These are phyloP conservation scores for Acropora tenuis DNA, from an alignment of 64 coral and sea anemone genomes.

Conservation along the genomic window DNA sequence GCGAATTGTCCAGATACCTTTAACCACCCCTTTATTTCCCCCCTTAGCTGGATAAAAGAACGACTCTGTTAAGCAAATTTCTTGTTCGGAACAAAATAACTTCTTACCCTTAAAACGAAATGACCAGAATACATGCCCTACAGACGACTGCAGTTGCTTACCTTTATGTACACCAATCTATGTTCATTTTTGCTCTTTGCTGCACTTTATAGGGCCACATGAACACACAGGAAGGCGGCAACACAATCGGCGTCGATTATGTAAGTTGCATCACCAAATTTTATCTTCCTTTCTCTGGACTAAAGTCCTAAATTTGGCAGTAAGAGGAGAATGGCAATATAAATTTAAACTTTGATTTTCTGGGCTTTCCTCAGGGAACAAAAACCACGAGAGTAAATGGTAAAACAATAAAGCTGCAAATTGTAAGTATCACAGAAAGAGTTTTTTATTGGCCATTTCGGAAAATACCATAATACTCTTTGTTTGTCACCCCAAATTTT, in stretches of 20 bases:
- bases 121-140: constrained; percentile 35
- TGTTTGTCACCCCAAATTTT: no score
- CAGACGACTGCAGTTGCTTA: constrained; percentile 13
- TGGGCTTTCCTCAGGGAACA: constrained; percentile 84
- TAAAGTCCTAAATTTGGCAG: background rate
- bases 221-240: constrained; percentile 98
- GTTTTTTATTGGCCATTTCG: no score
- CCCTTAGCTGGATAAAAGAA: no score
- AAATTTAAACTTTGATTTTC: constrained; percentile 26
- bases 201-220: constrained; percentile 84
- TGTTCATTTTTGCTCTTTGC: constrained; percentile 35
- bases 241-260: constrained; percentile 99
- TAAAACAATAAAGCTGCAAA: constrained; percentile 99
- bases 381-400: constrained; percentile 98
- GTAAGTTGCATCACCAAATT: constrained; percentile 82
- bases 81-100: no score
- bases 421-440: constrained; percentile 73
- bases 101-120: no score
- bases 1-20: no score
- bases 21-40: no score
- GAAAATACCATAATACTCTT: no score
- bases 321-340: no score
- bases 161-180: constrained; percentile 17
- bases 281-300: background rate
- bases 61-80: no score